Percentiles rank a stretch among this genome's conserved stretches.
Conservation (phyloP, 2,113 vertebrate genomes). For the Perognathus longimembris region DNA sequence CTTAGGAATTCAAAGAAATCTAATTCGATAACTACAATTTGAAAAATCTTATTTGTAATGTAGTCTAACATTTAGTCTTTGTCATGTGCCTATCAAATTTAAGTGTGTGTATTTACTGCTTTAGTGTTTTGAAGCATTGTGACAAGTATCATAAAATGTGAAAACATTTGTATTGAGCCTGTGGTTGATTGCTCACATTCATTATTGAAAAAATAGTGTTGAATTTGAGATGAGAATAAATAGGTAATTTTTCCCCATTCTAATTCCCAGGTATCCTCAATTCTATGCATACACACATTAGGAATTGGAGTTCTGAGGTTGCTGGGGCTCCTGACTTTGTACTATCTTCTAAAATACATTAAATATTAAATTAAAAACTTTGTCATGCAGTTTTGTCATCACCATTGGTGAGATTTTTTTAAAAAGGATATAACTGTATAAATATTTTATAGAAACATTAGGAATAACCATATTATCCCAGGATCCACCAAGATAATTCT, state of each 20-base stretch:
- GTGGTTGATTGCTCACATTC: not conserved
- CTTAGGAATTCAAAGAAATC: not conserved
- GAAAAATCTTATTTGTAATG: not conserved
- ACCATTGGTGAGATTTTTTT: not conserved
- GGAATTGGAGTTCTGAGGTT: not conserved
- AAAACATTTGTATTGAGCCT: not conserved
- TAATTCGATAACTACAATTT: not conserved
- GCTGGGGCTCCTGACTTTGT: not conserved
- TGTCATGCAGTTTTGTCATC: not conserved
- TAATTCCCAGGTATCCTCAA: not conserved
- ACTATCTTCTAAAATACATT: not conserved
- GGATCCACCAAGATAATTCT: not conserved
- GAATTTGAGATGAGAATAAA: conserved; percentile 29
- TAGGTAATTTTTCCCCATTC: not conserved
- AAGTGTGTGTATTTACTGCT: not conserved
- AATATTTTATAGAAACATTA: conserved; percentile 16
- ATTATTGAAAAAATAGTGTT: not conserved
- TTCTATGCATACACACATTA: not conserved
- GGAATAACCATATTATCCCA: not conserved
- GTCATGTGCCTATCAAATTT: conserved; percentile 31
- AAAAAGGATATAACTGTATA: not conserved
- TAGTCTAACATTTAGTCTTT: not conserved
- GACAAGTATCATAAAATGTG: not conserved
- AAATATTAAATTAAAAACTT: not conserved
- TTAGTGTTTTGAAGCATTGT: not conserved